Evolutionary conservation across 2,797 vertebrate species (phyloP).

Genomic region (Coregonus suidteri): DNA sequence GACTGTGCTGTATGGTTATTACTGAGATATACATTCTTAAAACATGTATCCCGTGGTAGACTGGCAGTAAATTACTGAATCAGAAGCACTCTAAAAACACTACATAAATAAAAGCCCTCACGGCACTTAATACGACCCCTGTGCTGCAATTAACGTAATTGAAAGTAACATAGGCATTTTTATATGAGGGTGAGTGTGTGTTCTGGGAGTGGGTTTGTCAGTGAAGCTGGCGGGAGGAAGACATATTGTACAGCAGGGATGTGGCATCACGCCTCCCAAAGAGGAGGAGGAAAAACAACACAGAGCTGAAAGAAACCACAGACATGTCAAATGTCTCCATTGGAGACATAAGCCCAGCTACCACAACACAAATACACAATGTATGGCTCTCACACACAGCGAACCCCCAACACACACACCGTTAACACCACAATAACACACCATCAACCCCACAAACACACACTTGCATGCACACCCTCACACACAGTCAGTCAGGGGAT

Average conservation of each 20-base stretch:
- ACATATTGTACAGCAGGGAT: conserved; percentile 1
- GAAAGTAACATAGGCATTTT: conserved; percentile 12
- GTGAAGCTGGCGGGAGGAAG: neutral
- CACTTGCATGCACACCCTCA: conserved; percentile 34
- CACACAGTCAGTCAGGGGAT: conserved; percentile 27
- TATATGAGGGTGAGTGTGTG: neutral
- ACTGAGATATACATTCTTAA: neutral
- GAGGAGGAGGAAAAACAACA: neutral
- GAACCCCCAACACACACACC: conserved; percentile 1
- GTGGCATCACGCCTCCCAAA: neutral
- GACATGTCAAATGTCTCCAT: neutral
- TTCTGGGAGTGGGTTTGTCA: conserved; percentile 27
- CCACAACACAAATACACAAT: conserved; percentile 16
- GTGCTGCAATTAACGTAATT: conserved; percentile 5
- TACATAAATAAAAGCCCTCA: neutral
- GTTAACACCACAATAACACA: neutral
- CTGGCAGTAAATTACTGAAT: neutral
- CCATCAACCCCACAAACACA: neutral
- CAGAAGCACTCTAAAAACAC: neutral
- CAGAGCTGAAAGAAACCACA: neutral
- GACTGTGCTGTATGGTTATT: neutral
- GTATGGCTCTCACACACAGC: neutral
- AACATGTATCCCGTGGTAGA: neutral
- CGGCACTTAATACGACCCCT: neutral
- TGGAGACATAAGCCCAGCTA: conserved; percentile 30